Conservation (phyloP, 2,113 vertebrate genomes). For the Hemicordylus capensis region DNA sequence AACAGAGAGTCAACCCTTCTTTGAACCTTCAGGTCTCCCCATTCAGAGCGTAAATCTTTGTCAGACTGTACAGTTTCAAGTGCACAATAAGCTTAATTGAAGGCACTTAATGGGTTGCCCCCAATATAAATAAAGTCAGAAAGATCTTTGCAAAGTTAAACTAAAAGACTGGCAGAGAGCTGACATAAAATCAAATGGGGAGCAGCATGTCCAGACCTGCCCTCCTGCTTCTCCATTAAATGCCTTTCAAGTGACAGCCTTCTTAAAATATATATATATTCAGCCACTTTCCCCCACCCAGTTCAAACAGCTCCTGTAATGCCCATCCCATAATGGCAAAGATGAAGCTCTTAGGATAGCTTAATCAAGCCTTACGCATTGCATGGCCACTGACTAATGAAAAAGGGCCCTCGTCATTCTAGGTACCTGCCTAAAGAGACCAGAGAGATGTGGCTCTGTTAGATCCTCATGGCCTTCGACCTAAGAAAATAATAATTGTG, state of each 20-base stretch:
- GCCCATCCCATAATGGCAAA: background rate
- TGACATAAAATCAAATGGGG: constrained; percentile 35
- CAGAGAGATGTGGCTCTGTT: too few species aligned
- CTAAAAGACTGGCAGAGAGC: constrained; percentile 42
- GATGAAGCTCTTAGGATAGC: background rate
- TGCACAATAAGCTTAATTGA: constrained; percentile 15
- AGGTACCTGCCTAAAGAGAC: too few species aligned
- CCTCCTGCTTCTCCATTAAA: constrained; percentile 52
- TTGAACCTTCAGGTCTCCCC: constrained; percentile 41
- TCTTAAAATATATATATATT: constrained; percentile 19
- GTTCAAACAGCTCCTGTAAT: constrained; percentile 13
- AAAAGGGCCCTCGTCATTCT: background rate
- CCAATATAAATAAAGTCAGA: constrained; percentile 49
- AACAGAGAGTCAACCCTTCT: constrained; percentile 52
- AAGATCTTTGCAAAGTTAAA: constrained; percentile 44
- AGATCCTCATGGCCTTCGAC: too few species aligned
- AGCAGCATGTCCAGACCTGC: constrained; percentile 25
- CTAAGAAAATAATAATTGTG: too few species aligned
- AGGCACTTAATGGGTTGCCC: constrained; percentile 32
- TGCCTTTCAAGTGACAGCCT: constrained; percentile 31
- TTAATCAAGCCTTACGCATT: background rate
- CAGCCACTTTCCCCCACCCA: background rate
- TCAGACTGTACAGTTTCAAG: constrained; percentile 44
- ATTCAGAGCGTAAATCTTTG: constrained; percentile 55
- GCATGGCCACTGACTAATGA: background rate